A percentile compares a stretch with the other conserved stretches of the same genome.
phyloP scores from a whole-genome alignment of 2,113 vertebrate genomes.

The Sorex fumeus region DNA sequence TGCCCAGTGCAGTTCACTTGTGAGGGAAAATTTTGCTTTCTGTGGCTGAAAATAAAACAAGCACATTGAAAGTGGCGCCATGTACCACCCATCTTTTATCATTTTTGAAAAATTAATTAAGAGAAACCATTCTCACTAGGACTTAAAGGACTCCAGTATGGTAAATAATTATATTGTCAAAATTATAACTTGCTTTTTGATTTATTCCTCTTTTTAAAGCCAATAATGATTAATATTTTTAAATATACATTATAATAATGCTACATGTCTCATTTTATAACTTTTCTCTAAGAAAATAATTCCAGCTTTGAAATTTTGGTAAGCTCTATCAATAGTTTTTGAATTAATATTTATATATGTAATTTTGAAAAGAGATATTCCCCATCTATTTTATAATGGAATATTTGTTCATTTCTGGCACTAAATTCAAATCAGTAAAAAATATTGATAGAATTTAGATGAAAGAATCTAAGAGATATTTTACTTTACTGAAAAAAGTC shows the following conservation, averaged over 20 bases:
- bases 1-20: slow-evolving; percentile 92
- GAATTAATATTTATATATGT: slow-evolving; percentile 1
- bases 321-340: background rate
- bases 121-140: background rate
- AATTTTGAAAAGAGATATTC: slow-evolving; percentile 4
- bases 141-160: background rate
- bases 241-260: background rate
- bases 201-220: background rate
- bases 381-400: background rate
- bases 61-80: background rate
- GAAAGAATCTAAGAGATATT: slow-evolving; percentile 14
- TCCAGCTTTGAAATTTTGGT: background rate
- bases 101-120: background rate
- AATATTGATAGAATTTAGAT: background rate
- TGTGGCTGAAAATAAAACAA: slow-evolving; percentile 84
- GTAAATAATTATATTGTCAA: background rate
- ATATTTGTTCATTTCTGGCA: background rate
- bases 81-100: background rate
- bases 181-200: background rate
- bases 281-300: slow-evolving; percentile 5
- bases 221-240: background rate
- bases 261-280: background rate
- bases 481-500: background rate
- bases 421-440: slow-evolving; percentile 18
- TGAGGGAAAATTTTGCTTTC: slow-evolving; percentile 88